Evolutionary conservation across 2,113 vertebrate species (phyloP).

Genomic region (Brevimyrus niger): DNA sequence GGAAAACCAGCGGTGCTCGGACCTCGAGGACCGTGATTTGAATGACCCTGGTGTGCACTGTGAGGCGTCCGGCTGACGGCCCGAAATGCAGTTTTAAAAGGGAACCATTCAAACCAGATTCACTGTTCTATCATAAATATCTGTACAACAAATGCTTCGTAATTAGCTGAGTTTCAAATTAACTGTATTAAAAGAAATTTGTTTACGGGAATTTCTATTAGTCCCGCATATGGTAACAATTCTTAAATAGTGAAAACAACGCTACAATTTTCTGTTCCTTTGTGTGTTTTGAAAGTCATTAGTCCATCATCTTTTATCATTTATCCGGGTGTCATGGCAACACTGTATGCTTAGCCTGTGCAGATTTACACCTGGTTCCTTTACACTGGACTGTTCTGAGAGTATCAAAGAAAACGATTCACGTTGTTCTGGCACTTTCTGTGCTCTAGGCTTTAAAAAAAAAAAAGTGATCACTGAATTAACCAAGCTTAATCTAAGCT

Average conservation of each 20-base stretch:
- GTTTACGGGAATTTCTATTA: neutral
- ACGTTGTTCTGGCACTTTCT: neutral
- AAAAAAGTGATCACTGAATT: neutral
- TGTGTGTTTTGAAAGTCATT: neutral
- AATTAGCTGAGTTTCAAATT: neutral
- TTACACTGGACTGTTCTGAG: neutral
- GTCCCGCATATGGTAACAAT: neutral
- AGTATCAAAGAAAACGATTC: neutral
- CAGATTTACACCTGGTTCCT: neutral
- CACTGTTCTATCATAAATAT: neutral
- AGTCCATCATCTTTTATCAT: no score
- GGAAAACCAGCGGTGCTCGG: no score
- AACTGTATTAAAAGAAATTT: neutral
- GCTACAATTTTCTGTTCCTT: neutral
- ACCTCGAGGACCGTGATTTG: no score
- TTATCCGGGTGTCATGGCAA: neutral
- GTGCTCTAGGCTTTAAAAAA: neutral
- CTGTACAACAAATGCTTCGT: neutral
- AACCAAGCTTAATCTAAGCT: neutral
- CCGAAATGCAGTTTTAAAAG: neutral
- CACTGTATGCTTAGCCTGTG: neutral
- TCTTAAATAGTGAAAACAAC: neutral
- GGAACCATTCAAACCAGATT: neutral
- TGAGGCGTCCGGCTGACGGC: neutral
- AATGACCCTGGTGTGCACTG: neutral